Evolutionary conservation across 2,113 vertebrate species (phyloP).

Genomic region (Sceloporus tristichus): DNA sequence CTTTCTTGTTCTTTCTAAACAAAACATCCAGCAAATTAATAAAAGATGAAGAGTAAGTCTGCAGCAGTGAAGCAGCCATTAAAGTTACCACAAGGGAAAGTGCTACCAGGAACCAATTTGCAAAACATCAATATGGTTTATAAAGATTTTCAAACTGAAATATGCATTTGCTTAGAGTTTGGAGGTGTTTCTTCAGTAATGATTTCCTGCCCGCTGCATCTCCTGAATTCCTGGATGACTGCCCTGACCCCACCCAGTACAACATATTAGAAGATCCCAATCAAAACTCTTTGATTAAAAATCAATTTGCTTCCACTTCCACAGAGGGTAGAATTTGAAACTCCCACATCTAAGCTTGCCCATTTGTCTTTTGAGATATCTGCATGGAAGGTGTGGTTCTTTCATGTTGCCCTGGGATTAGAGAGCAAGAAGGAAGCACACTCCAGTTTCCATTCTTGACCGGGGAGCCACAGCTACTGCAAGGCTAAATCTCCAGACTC

Average conservation of each 20-base stretch:
- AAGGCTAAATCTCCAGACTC: background rate
- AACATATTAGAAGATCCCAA: background rate
- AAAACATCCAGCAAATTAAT: constrained; percentile 61
- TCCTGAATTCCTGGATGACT: background rate
- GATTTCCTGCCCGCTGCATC: background rate
- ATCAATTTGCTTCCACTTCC: background rate
- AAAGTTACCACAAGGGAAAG: constrained; percentile 42
- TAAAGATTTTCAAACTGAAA: constrained; percentile 10
- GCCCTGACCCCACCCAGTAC: background rate
- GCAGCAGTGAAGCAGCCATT: constrained; percentile 30
- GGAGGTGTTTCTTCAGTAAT: constrained; percentile 18
- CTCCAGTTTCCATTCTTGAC: background rate
- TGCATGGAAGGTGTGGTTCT: background rate
- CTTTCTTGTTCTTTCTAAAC: constrained; percentile 25
- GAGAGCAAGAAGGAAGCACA: background rate
- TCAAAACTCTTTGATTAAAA: background rate
- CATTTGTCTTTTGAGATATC: background rate
- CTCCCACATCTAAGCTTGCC: background rate
- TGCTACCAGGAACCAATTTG: constrained; percentile 23
- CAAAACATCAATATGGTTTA: constrained; percentile 42
- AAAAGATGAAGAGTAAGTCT: constrained; percentile 52
- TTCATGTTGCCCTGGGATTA: background rate
- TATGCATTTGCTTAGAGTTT: constrained; percentile 21
- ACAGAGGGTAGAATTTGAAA: background rate
- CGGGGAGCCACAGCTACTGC: background rate